These are phyloP conservation scores for Chymomyza costata DNA, from an alignment of 1,140 invertebrate species.

Conservation along the genomic window DNA sequence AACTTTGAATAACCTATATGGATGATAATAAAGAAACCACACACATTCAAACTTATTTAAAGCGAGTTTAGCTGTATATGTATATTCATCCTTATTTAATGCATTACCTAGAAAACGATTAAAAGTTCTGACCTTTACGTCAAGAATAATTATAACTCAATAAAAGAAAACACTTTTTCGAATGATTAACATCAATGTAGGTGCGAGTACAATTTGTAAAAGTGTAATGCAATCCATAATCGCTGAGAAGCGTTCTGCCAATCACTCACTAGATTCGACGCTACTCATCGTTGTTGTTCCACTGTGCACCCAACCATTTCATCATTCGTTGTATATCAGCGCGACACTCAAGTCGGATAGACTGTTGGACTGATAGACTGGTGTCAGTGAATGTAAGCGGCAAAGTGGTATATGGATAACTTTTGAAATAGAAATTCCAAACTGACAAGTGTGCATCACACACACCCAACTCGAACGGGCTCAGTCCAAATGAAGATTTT, in stretches of 20 bases:
- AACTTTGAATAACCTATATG: too few species aligned
- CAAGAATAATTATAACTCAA: background rate
- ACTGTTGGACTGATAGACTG: background rate
- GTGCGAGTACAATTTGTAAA: background rate
- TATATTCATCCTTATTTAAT: too few species aligned
- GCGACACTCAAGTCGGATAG: background rate
- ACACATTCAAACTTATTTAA: too few species aligned
- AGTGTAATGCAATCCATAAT: conserved; percentile 67
- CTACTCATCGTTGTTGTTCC: background rate
- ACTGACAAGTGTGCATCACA: conserved; percentile 48
- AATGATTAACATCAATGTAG: background rate
- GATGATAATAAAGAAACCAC: too few species aligned
- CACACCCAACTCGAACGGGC: conserved; percentile 11
- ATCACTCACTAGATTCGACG: conserved; percentile 51
- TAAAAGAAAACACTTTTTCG: background rate
- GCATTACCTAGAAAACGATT: too few species aligned
- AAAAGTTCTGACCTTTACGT: background rate
- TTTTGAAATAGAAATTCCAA: conserved; percentile 55
- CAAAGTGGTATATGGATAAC: conserved; percentile 47
- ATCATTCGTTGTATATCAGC: too few species aligned
- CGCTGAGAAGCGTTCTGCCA: conserved; percentile 44
- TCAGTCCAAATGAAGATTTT: conserved; percentile 46
- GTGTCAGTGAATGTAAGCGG: conserved; percentile 10
- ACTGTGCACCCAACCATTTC: too few species aligned
- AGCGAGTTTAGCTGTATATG: too few species aligned